Conservation (phyloP, 1,140 invertebrate species). For the Drosophila bifasciata region DNA sequence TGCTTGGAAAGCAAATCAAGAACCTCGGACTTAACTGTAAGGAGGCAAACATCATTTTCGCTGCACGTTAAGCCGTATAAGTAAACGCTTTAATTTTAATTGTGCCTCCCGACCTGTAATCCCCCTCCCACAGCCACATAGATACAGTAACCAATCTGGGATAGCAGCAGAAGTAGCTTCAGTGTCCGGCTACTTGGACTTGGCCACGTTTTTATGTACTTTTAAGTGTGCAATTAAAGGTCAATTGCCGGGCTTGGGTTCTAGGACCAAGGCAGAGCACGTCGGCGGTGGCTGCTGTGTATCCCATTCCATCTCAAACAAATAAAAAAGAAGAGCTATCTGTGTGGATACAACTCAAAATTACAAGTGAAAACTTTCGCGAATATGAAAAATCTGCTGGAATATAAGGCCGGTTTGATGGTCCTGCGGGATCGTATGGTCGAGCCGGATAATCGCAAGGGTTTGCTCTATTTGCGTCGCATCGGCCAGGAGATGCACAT, state of each 20-base stretch:
- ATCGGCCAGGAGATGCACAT: conserved; percentile 96
- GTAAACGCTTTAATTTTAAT: conserved; percentile 50
- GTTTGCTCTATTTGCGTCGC: conserved; percentile 95
- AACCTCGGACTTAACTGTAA: conserved; percentile 2
- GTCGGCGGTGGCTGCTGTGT: conserved; percentile 22
- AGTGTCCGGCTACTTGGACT: conserved; percentile 19
- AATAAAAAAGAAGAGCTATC: background rate
- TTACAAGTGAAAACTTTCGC: background rate
- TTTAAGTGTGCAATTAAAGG: conserved; percentile 81
- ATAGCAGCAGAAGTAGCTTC: too few relatives aligned
- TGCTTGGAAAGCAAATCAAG: background rate
- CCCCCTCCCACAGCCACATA: too few relatives aligned
- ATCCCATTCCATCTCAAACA: conserved; percentile 34
- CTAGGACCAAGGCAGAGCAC: background rate
- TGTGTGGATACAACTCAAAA: background rate
- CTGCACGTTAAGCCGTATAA: conserved; percentile 37
- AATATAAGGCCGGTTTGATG: conserved; percentile 98
- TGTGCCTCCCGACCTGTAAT: conserved; percentile 4
- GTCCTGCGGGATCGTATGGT: conserved; percentile 95
- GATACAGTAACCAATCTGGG: too few relatives aligned
- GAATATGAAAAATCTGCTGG: conserved; percentile 86
- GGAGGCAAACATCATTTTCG: conserved; percentile 7
- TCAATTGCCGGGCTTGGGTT: conserved; percentile 65
- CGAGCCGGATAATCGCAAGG: conserved; percentile 97
- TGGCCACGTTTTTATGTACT: conserved; percentile 76